Percentiles rank a stretch among this genome's conserved stretches.
Conservation (phyloP, 2,797 vertebrate species). For the Enteromius thamalakanensis region DNA sequence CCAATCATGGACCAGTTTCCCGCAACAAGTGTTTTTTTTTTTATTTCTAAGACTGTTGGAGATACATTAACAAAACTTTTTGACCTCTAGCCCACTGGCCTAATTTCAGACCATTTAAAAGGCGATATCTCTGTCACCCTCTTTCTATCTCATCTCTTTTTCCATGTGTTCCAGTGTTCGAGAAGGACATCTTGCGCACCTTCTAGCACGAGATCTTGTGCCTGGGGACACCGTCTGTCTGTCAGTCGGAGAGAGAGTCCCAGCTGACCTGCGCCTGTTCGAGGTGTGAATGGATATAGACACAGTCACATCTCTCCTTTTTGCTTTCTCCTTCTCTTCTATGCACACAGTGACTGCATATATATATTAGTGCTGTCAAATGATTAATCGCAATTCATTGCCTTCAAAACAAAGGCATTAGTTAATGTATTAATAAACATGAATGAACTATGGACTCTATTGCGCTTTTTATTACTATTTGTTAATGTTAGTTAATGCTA, state of each 20-base stretch:
- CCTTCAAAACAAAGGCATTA: no score
- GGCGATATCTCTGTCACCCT: neutral
- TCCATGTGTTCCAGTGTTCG: constrained; percentile 77
- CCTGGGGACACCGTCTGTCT: constrained; percentile 96
- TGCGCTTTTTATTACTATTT: no score
- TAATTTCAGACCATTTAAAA: constrained; percentile 3
- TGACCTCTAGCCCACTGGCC: constrained; percentile 23
- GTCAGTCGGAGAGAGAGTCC: constrained; percentile 93
- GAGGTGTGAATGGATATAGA: constrained; percentile 78
- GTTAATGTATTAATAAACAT: no score
- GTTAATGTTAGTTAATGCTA: no score
- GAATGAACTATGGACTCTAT: no score
- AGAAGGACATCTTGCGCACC: constrained; percentile 88
- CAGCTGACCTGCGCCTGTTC: constrained; percentile 92
- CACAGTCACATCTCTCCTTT: neutral
- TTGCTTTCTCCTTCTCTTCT: neutral
- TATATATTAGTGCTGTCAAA: neutral
- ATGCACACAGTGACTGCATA: neutral
- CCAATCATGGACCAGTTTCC: neutral
- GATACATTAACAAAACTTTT: neutral
- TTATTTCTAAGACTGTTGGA: neutral
- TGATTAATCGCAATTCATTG: no score
- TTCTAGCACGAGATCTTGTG: constrained; percentile 92
- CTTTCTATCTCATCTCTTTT: neutral
- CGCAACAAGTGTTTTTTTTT: neutral